Conservation (phyloP, 2,888 invertebrate species). For the Tetranychus truncatus region DNA sequence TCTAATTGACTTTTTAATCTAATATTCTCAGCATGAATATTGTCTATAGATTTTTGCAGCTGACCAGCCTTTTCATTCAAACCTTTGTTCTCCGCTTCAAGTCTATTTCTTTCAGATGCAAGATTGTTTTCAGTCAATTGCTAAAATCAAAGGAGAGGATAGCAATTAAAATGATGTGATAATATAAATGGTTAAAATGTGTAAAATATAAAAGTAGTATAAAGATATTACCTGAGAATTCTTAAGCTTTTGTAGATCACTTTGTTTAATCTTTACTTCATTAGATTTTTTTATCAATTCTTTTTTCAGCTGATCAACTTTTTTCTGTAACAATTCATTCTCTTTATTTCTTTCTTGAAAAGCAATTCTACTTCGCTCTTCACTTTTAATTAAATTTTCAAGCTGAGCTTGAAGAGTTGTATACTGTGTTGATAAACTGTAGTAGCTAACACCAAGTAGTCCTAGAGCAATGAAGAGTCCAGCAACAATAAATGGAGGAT, state of each 20-base stretch:
- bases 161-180: not conserved
- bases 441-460: conserved; percentile 15
- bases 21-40: not conserved
- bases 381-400: conserved; percentile 11
- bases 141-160: not conserved
- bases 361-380: conserved; percentile 10
- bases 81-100: conserved; percentile 8
- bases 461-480: conserved; percentile 16
- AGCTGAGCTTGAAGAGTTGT: not conserved
- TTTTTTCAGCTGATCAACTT: not conserved
- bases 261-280: conserved; percentile 4
- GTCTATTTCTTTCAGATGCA: not conserved
- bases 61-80: conserved; percentile 8
- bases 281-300: not conserved
- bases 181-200: not conserved
- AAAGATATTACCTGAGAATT: conserved; percentile 11
- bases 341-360: conserved; percentile 14
- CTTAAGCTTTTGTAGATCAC: conserved; percentile 11
- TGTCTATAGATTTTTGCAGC: not conserved
- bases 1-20: not conserved
- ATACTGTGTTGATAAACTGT: conserved; percentile 14
- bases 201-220: not conserved
- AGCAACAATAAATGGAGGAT: conserved; percentile 17
- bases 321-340: conserved; percentile 1
- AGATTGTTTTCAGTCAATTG: conserved; percentile 14